Percentiles rank a stretch among this genome's conserved stretches.
These are phyloP conservation scores for Hipparchia sbordonii DNA, from an alignment of 2,888 invertebrate genomes.

Conservation along the genomic window DNA sequence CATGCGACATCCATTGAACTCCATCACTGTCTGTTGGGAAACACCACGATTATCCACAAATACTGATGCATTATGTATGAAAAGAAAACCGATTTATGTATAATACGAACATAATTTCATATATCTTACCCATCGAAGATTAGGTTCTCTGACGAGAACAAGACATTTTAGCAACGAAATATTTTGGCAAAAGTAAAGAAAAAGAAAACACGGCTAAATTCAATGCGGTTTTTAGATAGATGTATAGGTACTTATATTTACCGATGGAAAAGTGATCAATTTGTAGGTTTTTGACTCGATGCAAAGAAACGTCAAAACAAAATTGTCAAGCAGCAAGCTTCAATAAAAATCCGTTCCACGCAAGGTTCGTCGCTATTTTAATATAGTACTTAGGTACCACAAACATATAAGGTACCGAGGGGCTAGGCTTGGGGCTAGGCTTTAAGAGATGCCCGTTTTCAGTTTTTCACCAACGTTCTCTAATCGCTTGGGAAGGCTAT, in stretches of 20 bases:
- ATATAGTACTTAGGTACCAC: no score
- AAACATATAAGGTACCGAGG: no score
- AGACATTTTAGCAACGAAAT: slow-evolving; percentile 60
- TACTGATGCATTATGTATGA: slow-evolving; percentile 44
- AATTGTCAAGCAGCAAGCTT: slow-evolving; percentile 33
- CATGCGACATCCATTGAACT: slow-evolving; percentile 73
- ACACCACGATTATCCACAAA: slow-evolving; percentile 59
- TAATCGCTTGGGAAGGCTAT: no score
- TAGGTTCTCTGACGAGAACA: slow-evolving; percentile 80
- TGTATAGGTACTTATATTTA: slow-evolving; percentile 46
- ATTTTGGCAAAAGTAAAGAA: slow-evolving; percentile 44
- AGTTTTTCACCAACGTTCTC: no score
- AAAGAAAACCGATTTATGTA: slow-evolving; percentile 37
- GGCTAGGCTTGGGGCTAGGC: no score
- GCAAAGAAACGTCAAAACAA: slow-evolving; percentile 55
- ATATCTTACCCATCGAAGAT: slow-evolving; percentile 74
- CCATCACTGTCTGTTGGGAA: slow-evolving; percentile 78
- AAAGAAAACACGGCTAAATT: slow-evolving; percentile 37
- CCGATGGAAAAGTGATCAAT: slow-evolving; percentile 47
- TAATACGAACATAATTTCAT: slow-evolving; percentile 39
- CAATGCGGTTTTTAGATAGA: slow-evolving; percentile 47
- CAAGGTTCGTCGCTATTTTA: not conserved
- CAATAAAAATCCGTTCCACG: slow-evolving; percentile 41
- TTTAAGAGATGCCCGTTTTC: no score
- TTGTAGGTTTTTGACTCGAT: slow-evolving; percentile 39